Evolutionary conservation across 2,888 invertebrate species (phyloP), one percentile per base, ranked within the genome.

Genomic region (Epiblema foenella): DNA sequence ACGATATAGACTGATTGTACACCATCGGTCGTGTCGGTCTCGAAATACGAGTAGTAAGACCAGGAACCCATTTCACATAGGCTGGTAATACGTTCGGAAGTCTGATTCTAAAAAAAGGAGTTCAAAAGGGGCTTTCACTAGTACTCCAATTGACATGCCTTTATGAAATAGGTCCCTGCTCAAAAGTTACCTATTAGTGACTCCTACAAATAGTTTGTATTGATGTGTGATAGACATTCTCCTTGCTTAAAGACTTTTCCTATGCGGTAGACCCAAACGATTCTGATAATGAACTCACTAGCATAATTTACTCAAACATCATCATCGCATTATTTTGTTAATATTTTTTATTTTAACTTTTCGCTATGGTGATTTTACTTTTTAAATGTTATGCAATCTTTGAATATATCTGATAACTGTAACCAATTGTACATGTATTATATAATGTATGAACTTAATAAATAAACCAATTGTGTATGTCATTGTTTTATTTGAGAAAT

Each of bases 341-440:
- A 33, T 63, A 63, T 77, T 77, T 76, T 78, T 75, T 76, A 68
- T 69, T n/a, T 15, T 11, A 29, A 75, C 69, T 73, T 73, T 75
- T 74, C 75, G 39, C 73, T 76, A 69, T 70, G 57, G 68, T 74
- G 56, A 69, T 72, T 72, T 75, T 78, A 75, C 73, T 75, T 70
- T n/a, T 75, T 75, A 77, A 59, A 75, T 76, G 74, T 72, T 68
- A 29, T 60, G 29, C 24, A 46, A 60, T 69, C 24, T 20, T 57
- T 37, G 49, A 58, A 20, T 72, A 73, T 78, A 73, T 78, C 77
- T 81, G 77, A 79, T 79, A 52, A 78, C 79, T 82, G 77, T 84
- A 86, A 83, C 77, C 81, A 83, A 77, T 79, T 83, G 81, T 85
- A 85, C 79, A 83, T 83, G 81, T 85, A 81, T 83, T 83, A 80